Evolutionary conservation across 2,113 vertebrate genomes (phyloP).

Genomic region (Vulpes ferrilata): DNA sequence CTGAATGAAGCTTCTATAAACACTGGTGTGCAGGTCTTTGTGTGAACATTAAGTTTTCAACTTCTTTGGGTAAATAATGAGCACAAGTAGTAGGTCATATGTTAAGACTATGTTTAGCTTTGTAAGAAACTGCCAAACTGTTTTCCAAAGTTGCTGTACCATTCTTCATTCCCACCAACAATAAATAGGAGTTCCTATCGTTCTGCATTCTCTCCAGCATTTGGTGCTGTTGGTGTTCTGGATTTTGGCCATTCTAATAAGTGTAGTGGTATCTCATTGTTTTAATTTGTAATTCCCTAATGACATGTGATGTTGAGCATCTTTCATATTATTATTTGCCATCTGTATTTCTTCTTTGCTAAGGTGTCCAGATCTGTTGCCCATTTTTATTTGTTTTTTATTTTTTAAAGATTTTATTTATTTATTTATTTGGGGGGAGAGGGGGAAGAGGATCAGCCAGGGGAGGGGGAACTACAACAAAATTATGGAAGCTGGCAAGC

Average conservation of each 20-base stretch:
- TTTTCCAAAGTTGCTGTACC: background rate
- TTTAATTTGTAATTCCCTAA: background rate
- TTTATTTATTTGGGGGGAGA: background rate
- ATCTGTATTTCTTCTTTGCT: conserved; percentile 15
- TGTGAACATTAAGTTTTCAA: background rate
- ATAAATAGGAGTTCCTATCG: background rate
- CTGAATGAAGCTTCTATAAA: background rate
- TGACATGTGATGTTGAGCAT: background rate
- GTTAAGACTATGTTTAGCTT: conserved; percentile 3
- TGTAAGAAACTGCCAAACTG: background rate
- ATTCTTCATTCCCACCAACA: background rate
- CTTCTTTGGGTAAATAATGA: background rate
- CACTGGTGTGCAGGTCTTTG: background rate
- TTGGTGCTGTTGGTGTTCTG: background rate
- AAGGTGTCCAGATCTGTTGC: background rate
- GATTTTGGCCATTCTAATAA: background rate
- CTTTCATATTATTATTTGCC: background rate
- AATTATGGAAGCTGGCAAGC: conserved; percentile 26
- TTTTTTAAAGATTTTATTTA: background rate
- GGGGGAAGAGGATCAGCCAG: background rate
- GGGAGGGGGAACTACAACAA: background rate
- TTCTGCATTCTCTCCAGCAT: background rate
- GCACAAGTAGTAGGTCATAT: background rate
- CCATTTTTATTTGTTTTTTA: background rate
- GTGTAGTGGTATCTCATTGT: background rate